These are phyloP conservation scores for Liasis olivaceus DNA, from an alignment of 2,797 vertebrate species.

Conservation along the genomic window DNA sequence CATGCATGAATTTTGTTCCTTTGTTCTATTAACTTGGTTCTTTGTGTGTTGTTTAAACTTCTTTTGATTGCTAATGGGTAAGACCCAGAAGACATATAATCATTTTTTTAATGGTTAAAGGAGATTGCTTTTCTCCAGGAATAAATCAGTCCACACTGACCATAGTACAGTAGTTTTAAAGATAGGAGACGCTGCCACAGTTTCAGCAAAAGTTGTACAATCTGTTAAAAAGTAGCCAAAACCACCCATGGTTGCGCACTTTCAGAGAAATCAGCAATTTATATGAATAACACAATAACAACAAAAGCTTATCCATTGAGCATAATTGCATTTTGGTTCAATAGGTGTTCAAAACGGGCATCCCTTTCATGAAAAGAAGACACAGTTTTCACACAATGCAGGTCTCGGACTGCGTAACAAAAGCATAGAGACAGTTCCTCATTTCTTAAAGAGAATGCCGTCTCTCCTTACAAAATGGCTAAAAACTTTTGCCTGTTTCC, in stretches of 20 bases:
- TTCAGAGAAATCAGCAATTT: neutral
- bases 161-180: neutral
- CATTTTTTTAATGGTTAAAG: neutral
- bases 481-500: neutral
- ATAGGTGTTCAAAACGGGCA: neutral
- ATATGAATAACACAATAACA: neutral
- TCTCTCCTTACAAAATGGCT: neutral
- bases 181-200: neutral
- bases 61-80: neutral
- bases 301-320: neutral
- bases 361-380: neutral
- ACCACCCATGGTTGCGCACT: neutral
- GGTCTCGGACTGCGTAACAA: neutral
- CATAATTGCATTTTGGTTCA: neutral
- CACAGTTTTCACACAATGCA: neutral
- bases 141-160: neutral
- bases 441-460: neutral
- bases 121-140: neutral
- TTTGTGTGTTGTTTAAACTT: neutral
- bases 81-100: neutral
- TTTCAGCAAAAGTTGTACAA: neutral
- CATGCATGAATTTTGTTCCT: constrained; percentile 34
- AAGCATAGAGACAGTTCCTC: neutral
- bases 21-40: neutral
- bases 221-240: neutral